Evolutionary conservation across 2,797 vertebrate genomes (phyloP), one percentile per base, ranked within the genome.

Genomic region (Falco peregrinus): DNA sequence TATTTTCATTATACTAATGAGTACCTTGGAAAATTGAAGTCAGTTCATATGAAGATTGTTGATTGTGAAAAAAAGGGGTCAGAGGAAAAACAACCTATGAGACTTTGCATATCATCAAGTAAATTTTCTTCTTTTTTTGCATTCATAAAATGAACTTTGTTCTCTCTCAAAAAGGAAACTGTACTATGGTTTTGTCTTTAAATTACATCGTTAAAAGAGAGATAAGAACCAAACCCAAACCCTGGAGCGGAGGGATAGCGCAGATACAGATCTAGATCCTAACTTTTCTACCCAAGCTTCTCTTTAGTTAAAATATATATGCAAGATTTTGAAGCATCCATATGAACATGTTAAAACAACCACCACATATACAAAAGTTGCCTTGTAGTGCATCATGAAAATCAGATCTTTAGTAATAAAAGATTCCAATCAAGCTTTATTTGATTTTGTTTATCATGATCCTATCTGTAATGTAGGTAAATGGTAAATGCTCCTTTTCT

Each of bases 211-310:
- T 84, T 91, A 87, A 89, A 93, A 71, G 81, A 88, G 84, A 95
- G 95, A 96, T 93, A 96, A 96, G 94, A 92, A 79, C 90, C 92
- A 95, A 97, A 95, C 91, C 95, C 91, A 93, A 93, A 92, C 87
- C 96, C 94, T 86, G 93, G 92, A 96, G 94, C 89, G 0, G 47
- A 81, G 43, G 61, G 64, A 64, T 94, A 91, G 89, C 70, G 94
- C 51, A 95, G 95, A 97, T 97, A 96, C 25, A 78, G 90, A 97
- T 96, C 92, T 97, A 92, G 87, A 90, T 89, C 76, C 92, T 91
- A 70, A 86, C 73, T 86, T 87, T 93, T 87, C 84, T 91, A 91
- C 87, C 74, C 74, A 89, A 83, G 76, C 76, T 87, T 93, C 87
- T 96, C 69, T 89, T 95, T 94, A 92, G 73, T 95, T 91, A 87